These are phyloP conservation scores for Sitta europaea DNA, from an alignment of 2,113 vertebrate species.

Conservation along the genomic window DNA sequence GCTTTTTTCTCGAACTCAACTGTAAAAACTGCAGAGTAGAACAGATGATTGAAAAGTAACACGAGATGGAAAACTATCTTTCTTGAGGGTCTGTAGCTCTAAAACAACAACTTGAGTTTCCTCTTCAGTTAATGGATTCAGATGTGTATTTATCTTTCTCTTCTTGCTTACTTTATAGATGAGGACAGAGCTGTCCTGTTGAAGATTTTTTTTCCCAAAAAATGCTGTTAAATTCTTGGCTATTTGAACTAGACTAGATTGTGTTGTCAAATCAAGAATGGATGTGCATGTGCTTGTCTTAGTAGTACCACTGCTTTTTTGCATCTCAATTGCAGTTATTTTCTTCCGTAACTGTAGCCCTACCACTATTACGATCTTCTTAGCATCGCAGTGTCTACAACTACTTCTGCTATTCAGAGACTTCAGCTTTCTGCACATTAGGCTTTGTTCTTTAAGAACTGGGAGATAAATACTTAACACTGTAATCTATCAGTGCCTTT, in stretches of 20 bases:
- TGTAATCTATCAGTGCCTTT: constrained; percentile 79
- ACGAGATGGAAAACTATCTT: constrained; percentile 65
- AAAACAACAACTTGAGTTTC: constrained; percentile 80
- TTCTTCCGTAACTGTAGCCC: constrained; percentile 70
- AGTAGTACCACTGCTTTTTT: constrained; percentile 81
- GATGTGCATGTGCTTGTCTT: constrained; percentile 91
- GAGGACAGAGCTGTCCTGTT: constrained; percentile 75
- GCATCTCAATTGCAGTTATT: constrained; percentile 75
- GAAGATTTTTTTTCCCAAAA: constrained; percentile 48
- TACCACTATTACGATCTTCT: constrained; percentile 67
- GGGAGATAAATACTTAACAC: constrained; percentile 74
- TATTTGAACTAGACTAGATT: constrained; percentile 87
- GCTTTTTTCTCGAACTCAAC: constrained; percentile 79
- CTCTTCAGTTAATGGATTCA: constrained; percentile 84
- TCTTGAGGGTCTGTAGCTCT: constrained; percentile 79
- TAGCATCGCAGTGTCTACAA: constrained; percentile 67
- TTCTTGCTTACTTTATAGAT: constrained; percentile 81
- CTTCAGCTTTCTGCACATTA: constrained; percentile 71
- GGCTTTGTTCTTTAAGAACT: constrained; percentile 72
- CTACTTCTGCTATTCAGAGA: constrained; percentile 79
- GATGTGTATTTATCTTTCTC: constrained; percentile 82
- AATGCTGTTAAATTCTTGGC: constrained; percentile 76
- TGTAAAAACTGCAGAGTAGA: constrained; percentile 74
- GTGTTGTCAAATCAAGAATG: constrained; percentile 85
- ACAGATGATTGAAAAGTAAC: constrained; percentile 47